Conservation (phyloP, 2,113 vertebrate genomes). For the Theropithecus gelada region DNA sequence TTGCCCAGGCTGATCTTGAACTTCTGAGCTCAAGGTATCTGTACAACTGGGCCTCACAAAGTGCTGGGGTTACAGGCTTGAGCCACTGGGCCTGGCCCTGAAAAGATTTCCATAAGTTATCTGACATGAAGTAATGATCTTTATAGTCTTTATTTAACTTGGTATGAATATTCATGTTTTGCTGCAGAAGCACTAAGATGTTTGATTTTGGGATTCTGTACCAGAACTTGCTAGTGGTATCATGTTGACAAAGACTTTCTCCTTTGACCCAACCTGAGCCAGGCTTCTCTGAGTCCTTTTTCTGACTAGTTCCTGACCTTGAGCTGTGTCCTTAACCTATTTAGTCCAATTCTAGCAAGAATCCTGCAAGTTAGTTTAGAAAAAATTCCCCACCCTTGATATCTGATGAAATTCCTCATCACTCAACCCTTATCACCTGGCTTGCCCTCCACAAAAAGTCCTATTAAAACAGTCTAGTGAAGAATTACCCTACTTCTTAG, state of each 20-base stretch:
- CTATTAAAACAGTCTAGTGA: background rate
- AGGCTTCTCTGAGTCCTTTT: background rate
- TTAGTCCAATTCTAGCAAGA: background rate
- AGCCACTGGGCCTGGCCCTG: too few relatives aligned
- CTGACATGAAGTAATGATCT: background rate
- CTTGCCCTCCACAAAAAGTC: background rate
- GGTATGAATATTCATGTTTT: background rate
- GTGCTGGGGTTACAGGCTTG: too few relatives aligned
- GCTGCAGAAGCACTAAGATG: background rate
- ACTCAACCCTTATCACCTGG: background rate
- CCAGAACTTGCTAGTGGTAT: background rate
- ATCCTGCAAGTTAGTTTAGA: background rate
- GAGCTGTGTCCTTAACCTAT: background rate
- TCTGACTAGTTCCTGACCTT: background rate
- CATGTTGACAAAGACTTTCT: background rate
- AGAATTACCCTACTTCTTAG: background rate
- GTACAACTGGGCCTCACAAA: too few relatives aligned
- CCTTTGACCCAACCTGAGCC: background rate
- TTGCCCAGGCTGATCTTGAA: too few relatives aligned
- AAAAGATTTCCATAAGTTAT: background rate
- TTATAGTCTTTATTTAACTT: background rate
- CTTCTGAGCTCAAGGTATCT: too few relatives aligned
- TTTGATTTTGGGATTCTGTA: background rate
- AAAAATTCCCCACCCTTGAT: background rate
- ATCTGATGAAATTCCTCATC: background rate